Evolutionary conservation across 2,888 invertebrate species (phyloP).

Genomic region (Heliconius aoede): DNA sequence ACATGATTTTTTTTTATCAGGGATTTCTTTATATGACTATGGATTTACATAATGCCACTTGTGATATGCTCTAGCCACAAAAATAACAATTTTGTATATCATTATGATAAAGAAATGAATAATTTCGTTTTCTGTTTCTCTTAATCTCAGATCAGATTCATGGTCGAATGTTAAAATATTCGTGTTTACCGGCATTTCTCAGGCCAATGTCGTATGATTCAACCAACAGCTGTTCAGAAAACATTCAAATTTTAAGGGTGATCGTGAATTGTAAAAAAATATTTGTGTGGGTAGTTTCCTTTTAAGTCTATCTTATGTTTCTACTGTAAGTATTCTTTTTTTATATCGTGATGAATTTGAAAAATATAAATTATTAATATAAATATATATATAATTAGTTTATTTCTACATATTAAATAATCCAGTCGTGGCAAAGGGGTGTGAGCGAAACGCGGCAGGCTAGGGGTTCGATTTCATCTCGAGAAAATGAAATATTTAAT

Average conservation of each 20-base stretch:
- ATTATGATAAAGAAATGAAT: slow-evolving; percentile 45
- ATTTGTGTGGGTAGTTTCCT: slow-evolving; percentile 43
- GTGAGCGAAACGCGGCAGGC: too few relatives aligned
- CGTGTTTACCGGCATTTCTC: slow-evolving; percentile 65
- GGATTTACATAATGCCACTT: neutral
- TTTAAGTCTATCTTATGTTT: slow-evolving; percentile 20
- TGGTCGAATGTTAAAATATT: slow-evolving; percentile 68
- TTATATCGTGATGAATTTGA: neutral
- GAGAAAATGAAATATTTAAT: too few relatives aligned
- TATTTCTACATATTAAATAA: neutral
- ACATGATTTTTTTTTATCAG: neutral
- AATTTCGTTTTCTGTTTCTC: slow-evolving; percentile 52
- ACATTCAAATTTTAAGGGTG: slow-evolving; percentile 78
- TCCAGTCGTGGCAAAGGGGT: neutral
- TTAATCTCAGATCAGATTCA: slow-evolving; percentile 69
- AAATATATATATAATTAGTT: too few relatives aligned
- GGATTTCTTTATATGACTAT: neutral
- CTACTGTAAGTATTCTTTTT: neutral
- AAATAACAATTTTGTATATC: slow-evolving; percentile 53
- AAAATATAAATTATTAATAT: neutral
- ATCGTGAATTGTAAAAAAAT: slow-evolving; percentile 67
- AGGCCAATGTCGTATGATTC: slow-evolving; percentile 79
- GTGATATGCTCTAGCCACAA: neutral
- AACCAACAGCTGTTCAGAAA: slow-evolving; percentile 75
- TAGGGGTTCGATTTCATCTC: too few relatives aligned